Conservation (phyloP, 2,888 invertebrate genomes). For the Oxyscelio sp. region DNA sequence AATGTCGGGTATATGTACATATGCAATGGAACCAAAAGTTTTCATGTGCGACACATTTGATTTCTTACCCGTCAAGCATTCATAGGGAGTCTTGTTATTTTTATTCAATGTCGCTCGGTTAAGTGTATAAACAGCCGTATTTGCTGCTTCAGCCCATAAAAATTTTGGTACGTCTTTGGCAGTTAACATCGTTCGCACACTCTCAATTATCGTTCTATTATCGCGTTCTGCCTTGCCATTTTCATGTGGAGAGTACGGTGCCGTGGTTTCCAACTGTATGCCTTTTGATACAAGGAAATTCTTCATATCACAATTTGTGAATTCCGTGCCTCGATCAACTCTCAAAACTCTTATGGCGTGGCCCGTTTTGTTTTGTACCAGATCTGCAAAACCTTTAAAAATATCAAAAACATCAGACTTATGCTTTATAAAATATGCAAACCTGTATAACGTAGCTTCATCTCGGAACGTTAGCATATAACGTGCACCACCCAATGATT, state of each 20-base stretch:
- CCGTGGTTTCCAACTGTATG: conserved; percentile 12
- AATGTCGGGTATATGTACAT: conserved; percentile 60
- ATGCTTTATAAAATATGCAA: conserved; percentile 8
- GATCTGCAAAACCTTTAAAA: not conserved
- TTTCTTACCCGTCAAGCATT: conserved; percentile 69
- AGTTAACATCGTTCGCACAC: not conserved
- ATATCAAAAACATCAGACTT: conserved; percentile 8
- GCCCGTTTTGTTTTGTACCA: not conserved
- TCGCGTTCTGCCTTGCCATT: conserved; percentile 29
- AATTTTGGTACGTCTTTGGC: not conserved
- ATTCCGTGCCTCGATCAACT: conserved; percentile 62
- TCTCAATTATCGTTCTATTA: conserved; percentile 18
- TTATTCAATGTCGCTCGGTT: not conserved
- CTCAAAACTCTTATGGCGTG: conserved; percentile 15
- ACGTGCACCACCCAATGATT: not conserved
- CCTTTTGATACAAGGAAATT: conserved; percentile 5
- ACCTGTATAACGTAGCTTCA: conserved; percentile 15
- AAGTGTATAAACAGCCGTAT: not conserved
- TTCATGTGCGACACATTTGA: conserved; percentile 65
- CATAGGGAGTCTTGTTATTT: conserved; percentile 62
- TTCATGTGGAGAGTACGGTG: conserved; percentile 36
- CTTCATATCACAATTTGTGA: conserved; percentile 9
- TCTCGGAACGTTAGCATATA: conserved; percentile 1
- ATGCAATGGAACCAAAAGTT: conserved; percentile 68
- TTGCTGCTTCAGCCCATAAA: not conserved